Evolutionary conservation across 2,888 invertebrate species (phyloP).

Genomic region (Trichogramma evanescens): DNA sequence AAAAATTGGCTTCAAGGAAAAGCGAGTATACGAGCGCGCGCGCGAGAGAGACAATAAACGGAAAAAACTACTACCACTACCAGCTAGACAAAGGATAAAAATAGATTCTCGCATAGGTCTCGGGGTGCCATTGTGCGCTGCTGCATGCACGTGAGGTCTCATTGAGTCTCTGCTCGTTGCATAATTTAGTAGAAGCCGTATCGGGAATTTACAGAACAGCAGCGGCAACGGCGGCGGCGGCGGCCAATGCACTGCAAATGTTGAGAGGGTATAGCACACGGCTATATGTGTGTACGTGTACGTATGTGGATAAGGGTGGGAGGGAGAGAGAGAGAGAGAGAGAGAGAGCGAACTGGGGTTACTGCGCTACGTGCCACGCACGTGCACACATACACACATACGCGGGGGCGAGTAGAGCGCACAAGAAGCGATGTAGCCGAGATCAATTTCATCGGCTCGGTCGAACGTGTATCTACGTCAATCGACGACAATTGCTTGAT

Average conservation of each 20-base stretch:
- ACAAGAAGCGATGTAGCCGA: neutral
- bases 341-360: neutral
- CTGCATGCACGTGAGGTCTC: too few relatives aligned
- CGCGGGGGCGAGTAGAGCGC: neutral
- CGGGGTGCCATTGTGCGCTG: too few relatives aligned
- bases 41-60: too few relatives aligned
- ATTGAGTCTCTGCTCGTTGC: too few relatives aligned
- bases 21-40: too few relatives aligned
- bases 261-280: neutral
- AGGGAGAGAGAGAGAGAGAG: neutral
- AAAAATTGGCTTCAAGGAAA: too few relatives aligned
- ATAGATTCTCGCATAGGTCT: too few relatives aligned
- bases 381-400: neutral
- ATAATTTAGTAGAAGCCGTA: too few relatives aligned
- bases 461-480: neutral
- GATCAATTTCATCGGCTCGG: constrained; percentile 3
- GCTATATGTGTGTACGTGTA: neutral
- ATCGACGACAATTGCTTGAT: constrained; percentile 8
- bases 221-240: too few relatives aligned
- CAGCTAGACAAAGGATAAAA: too few relatives aligned
- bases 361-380: neutral
- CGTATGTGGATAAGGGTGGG: neutral
- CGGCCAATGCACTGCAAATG: neutral
- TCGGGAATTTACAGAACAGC: too few relatives aligned
- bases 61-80: too few relatives aligned